Conservation (phyloP, 2,888 invertebrate genomes). For the Epistrophe eligans region DNA sequence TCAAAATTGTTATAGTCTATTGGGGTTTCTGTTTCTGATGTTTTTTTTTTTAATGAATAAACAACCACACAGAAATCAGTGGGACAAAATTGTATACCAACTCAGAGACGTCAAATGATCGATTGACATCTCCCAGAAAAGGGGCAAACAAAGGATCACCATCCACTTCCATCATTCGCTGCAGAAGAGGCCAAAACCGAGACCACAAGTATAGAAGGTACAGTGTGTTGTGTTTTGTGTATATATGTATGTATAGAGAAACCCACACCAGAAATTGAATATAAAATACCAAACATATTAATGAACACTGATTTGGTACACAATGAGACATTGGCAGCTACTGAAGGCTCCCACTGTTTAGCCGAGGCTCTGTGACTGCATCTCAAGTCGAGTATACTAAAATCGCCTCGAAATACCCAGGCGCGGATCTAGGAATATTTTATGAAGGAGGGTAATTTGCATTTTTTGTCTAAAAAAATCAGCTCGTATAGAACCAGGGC, state of each 20-base stretch:
- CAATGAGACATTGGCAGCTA: constrained; percentile 76
- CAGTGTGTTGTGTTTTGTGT: no score
- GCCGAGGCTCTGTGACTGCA: background rate
- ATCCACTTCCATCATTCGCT: background rate
- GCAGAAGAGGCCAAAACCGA: constrained; percentile 9
- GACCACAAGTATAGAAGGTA: background rate
- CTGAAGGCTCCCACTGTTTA: constrained; percentile 73
- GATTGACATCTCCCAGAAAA: constrained; percentile 65
- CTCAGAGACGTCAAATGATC: constrained; percentile 63
- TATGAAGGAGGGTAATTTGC: background rate
- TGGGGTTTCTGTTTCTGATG: constrained; percentile 63
- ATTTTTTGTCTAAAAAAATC: no score
- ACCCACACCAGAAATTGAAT: constrained; percentile 39
- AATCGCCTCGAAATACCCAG: background rate
- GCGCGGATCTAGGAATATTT: background rate
- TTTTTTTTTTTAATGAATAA: background rate
- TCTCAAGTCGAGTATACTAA: background rate
- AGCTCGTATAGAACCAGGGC: no score
- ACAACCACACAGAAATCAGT: constrained; percentile 33
- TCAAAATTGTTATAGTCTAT: constrained; percentile 63
- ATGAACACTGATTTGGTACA: constrained; percentile 74
- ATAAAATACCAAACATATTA: constrained; percentile 72
- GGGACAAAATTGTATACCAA: constrained; percentile 21
- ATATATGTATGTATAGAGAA: background rate
- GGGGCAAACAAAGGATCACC: constrained; percentile 58